Percentiles rank a stretch among this genome's conserved stretches.
phyloP scores from a whole-genome alignment of 2,888 invertebrate species.

The Amblyjoppa fuscipennis region DNA sequence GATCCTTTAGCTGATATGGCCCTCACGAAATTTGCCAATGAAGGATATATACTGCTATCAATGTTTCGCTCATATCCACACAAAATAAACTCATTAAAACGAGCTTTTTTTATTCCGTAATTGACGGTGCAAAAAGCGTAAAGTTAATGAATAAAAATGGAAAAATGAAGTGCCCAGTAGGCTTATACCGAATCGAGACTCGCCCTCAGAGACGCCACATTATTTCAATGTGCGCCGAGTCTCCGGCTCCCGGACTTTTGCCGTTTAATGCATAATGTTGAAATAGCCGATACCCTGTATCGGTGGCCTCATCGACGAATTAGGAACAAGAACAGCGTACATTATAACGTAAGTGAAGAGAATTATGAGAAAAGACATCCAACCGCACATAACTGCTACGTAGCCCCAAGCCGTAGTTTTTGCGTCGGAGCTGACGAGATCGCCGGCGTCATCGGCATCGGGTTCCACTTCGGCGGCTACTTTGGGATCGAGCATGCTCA shows the following conservation, averaged over 20 bases:
- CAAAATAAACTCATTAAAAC: background rate
- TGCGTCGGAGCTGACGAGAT: slow-evolving; percentile 69
- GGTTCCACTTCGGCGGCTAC: slow-evolving; percentile 75
- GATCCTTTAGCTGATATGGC: too few relatives aligned
- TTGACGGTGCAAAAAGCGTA: background rate
- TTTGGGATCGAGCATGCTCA: slow-evolving; percentile 77
- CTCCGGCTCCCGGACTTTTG: too few relatives aligned
- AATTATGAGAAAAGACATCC: slow-evolving; percentile 75
- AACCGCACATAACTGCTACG: slow-evolving; percentile 74
- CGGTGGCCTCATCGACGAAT: slow-evolving; percentile 38
- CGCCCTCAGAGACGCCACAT: too few relatives aligned
- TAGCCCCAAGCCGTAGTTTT: slow-evolving; percentile 75
- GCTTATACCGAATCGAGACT: too few relatives aligned
- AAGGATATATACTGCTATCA: background rate
- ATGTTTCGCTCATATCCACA: background rate
- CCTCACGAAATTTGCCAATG: too few relatives aligned
- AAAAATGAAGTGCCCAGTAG: background rate
- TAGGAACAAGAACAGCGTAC: slow-evolving; percentile 69
- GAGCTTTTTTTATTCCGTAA: background rate
- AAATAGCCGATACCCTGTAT: background rate
- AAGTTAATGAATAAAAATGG: background rate
- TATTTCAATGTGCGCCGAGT: too few relatives aligned
- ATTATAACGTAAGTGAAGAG: slow-evolving; percentile 75
- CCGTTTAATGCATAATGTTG: background rate
- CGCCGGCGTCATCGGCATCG: slow-evolving; percentile 73